phyloP scores from a whole-genome alignment of 2,797 vertebrate genomes.

The Atherinosoma microstoma region DNA sequence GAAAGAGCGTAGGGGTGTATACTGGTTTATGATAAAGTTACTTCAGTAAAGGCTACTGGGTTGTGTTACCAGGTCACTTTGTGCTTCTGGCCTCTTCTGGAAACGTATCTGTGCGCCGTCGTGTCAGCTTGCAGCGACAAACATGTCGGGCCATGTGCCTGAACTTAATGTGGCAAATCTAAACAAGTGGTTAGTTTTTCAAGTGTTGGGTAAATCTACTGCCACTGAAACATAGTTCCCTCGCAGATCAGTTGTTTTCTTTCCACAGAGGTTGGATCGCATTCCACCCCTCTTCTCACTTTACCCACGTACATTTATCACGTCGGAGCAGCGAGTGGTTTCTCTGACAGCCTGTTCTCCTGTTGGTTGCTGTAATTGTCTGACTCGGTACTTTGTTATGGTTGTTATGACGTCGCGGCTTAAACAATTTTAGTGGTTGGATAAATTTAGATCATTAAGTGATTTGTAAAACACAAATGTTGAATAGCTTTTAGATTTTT shows the following conservation, averaged over 20 bases:
- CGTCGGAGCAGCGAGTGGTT: conserved; percentile 33
- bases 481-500: neutral
- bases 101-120: neutral
- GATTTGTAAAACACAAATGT: neutral
- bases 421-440: neutral
- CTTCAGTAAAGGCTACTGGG: neutral
- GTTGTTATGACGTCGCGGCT: neutral
- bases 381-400: conserved; percentile 8
- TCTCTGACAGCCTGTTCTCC: conserved; percentile 6
- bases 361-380: neutral
- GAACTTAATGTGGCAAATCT: conserved; percentile 16
- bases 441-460: neutral
- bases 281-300: conserved; percentile 64
- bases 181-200: conserved; percentile 7
- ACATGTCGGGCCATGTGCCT: conserved; percentile 22
- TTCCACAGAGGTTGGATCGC: conserved; percentile 40
- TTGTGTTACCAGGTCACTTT: conserved; percentile 44
- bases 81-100: conserved; percentile 17
- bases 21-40: neutral
- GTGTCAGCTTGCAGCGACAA: conserved; percentile 1
- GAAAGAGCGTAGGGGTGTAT: neutral
- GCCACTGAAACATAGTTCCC: conserved; percentile 28
- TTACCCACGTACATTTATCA: conserved; percentile 68
- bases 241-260: conserved; percentile 21
- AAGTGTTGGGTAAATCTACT: conserved; percentile 23